Evolutionary conservation across 2,113 vertebrate species (phyloP).

Genomic region (Physeter macrocephalus): DNA sequence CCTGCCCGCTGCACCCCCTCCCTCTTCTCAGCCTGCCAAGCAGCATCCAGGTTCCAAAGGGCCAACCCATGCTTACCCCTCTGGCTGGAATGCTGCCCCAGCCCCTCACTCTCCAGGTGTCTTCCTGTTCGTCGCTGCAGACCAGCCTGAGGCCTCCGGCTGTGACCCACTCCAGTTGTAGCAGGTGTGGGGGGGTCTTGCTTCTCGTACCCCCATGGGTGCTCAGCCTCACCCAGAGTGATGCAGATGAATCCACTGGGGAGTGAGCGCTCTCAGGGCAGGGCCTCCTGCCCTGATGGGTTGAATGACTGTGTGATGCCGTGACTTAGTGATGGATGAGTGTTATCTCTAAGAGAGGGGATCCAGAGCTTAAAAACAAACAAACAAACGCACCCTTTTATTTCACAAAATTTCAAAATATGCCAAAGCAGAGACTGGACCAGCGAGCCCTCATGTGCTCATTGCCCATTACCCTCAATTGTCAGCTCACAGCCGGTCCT

Average conservation of each 20-base stretch:
- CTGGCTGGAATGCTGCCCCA: no score
- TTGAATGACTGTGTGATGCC: background rate
- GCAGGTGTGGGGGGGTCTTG: accelerated
- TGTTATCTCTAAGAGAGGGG: background rate
- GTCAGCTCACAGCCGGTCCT: accelerated
- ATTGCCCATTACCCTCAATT: accelerated
- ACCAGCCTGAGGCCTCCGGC: background rate
- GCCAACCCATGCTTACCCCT: background rate
- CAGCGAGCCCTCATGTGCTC: accelerated
- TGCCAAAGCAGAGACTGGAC: background rate
- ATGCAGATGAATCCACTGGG: no score
- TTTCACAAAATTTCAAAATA: background rate
- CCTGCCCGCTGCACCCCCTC: background rate
- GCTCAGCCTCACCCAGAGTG: background rate
- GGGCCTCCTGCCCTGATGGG: background rate
- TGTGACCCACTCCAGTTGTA: background rate
- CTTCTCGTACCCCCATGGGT: no score
- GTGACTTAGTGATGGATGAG: background rate
- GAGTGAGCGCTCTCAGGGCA: background rate
- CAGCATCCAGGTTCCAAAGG: background rate
- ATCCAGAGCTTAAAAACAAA: background rate
- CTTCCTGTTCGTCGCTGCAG: background rate
- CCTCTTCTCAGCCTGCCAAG: background rate
- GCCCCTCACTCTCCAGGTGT: background rate
- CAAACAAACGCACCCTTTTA: background rate